Conservation (phyloP, 2,888 invertebrate species). For the Drosophila monieri region DNA sequence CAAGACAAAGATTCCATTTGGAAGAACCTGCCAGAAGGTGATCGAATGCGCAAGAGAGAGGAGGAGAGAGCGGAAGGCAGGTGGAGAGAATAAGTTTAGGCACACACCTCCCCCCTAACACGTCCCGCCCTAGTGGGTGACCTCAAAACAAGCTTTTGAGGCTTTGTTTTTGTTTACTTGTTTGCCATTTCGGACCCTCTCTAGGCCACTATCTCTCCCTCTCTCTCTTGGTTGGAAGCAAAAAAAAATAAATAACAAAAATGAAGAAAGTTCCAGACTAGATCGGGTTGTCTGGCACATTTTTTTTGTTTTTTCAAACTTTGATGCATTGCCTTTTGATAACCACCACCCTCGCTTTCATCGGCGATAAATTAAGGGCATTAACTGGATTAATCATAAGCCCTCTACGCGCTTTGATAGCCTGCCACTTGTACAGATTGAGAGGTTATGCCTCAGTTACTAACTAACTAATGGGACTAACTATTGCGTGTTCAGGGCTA, state of each 20-base stretch:
- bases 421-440: slow-evolving; percentile 18
- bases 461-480: neutral
- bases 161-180: slow-evolving; percentile 46
- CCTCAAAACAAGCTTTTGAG: slow-evolving; percentile 60
- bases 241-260: slow-evolving; percentile 8
- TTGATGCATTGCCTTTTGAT: slow-evolving; percentile 59
- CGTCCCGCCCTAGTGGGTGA: slow-evolving; percentile 41
- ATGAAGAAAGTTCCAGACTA: slow-evolving; percentile 25
- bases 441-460: neutral
- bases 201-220: neutral
- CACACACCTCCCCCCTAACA: slow-evolving; percentile 10
- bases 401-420: slow-evolving; percentile 18
- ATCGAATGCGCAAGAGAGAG: slow-evolving; percentile 14
- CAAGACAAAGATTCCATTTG: slow-evolving; percentile 11
- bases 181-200: slow-evolving; percentile 30
- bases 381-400: slow-evolving; percentile 34
- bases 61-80: neutral
- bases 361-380: slow-evolving; percentile 18
- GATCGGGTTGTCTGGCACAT: slow-evolving; percentile 42
- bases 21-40: slow-evolving; percentile 42
- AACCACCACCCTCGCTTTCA: slow-evolving; percentile 47
- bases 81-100: slow-evolving; percentile 22
- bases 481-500: slow-evolving; percentile 18
- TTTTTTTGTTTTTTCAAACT: slow-evolving; percentile 23
- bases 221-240: slow-evolving; percentile 29